A percentile compares a stretch with the other conserved stretches of the same genome.
Conservation (phyloP, 2,888 invertebrate genomes). For the Lithosia quadra region DNA sequence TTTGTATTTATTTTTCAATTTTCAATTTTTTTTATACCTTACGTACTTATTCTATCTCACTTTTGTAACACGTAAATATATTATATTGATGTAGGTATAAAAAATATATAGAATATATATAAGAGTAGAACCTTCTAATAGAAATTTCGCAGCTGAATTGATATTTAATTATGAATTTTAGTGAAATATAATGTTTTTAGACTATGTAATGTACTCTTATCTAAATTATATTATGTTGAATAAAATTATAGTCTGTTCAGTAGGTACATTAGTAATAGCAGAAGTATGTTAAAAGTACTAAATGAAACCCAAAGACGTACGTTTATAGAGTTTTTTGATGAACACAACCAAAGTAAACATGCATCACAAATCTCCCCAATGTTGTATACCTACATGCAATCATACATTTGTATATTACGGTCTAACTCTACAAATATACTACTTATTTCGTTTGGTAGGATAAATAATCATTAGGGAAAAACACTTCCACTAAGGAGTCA, state of each 20-base stretch:
- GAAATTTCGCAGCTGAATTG: not conserved
- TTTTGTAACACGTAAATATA: no score
- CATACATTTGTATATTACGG: not conserved
- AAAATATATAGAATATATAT: no score
- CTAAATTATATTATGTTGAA: not conserved
- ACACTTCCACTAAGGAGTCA: constrained; percentile 61
- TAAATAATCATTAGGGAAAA: constrained; percentile 52
- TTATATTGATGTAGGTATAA: no score
- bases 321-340: no score
- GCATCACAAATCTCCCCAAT: not conserved
- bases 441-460: constrained; percentile 36
- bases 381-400: not conserved
- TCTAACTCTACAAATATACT: constrained; percentile 17
- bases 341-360: not conserved
- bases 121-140: not conserved
- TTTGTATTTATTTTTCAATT: not conserved
- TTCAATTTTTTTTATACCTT: not conserved
- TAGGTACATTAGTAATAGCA: no score
- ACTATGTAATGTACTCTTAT: not conserved
- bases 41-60: no score
- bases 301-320: no score
- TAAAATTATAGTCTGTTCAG: not conserved
- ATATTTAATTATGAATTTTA: not conserved
- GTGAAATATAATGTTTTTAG: not conserved
- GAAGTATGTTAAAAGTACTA: no score